Percentiles rank a stretch among this genome's conserved stretches.
Evolutionary conservation across 2,113 vertebrate species (phyloP).

Genomic region (Salvator merianae): DNA sequence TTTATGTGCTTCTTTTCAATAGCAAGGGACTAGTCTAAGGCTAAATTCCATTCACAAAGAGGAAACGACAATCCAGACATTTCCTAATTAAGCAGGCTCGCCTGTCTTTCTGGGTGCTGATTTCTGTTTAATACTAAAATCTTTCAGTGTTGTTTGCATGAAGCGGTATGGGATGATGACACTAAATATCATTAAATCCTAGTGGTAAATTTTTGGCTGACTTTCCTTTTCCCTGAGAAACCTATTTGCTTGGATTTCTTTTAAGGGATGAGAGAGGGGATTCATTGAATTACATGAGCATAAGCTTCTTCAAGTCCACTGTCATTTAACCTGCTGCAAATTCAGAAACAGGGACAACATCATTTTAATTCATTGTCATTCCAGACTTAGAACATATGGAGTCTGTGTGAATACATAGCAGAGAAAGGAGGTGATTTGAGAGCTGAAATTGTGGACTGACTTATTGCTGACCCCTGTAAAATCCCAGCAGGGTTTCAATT

Average conservation of each 20-base stretch:
- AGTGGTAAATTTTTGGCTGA: slow-evolving; percentile 26
- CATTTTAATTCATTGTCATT: too few species aligned
- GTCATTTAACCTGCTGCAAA: too few species aligned
- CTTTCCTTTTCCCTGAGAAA: neutral
- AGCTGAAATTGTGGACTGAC: too few species aligned
- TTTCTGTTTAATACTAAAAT: slow-evolving; percentile 44
- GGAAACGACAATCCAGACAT: neutral
- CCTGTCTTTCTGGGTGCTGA: neutral
- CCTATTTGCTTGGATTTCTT: slow-evolving; percentile 7
- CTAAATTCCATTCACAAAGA: neutral
- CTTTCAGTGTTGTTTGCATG: neutral
- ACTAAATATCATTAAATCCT: slow-evolving; percentile 45
- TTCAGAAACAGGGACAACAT: too few species aligned
- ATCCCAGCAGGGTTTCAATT: too few species aligned
- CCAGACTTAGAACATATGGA: too few species aligned
- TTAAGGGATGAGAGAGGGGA: neutral
- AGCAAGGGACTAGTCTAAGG: neutral
- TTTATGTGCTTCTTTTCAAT: neutral
- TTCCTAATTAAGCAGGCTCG: slow-evolving; percentile 26
- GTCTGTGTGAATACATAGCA: too few species aligned
- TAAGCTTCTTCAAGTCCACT: neutral
- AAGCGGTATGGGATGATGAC: neutral
- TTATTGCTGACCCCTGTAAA: too few species aligned
- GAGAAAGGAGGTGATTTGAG: too few species aligned
- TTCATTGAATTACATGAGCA: slow-evolving; percentile 22